These are phyloP conservation scores for Alfaro cultratus DNA, from an alignment of 2,797 vertebrate species.

Conservation along the genomic window DNA sequence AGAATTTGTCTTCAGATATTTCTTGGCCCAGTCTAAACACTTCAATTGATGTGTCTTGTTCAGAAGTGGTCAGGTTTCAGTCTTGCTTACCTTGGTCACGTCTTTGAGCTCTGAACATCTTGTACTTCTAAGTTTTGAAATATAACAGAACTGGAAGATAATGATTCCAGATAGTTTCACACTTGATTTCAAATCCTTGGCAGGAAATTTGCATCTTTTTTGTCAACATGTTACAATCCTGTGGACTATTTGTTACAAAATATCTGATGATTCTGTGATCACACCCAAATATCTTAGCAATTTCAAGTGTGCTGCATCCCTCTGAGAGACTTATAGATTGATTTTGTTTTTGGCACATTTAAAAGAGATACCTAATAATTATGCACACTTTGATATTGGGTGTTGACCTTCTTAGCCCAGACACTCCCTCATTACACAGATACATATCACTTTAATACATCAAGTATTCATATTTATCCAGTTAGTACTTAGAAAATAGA, in stretches of 20 bases:
- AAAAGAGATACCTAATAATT: no score
- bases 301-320: neutral
- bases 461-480: neutral
- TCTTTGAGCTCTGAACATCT: neutral
- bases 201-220: neutral
- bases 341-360: no score
- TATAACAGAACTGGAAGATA: neutral
- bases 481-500: neutral
- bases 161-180: neutral
- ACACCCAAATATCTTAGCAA: neutral
- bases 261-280: neutral
- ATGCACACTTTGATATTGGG: neutral
- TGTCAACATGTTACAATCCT: neutral
- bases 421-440: neutral
- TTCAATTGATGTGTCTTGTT: neutral
- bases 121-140: neutral
- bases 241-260: neutral
- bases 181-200: neutral
- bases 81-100: neutral
- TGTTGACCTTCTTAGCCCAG: neutral
- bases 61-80: no score
- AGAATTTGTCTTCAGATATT: no score
- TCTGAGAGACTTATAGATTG: neutral
- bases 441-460: neutral
- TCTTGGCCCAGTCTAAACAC: neutral